Conservation (phyloP, 35 echinoderm and acorn worm genomes). For the Acanthaster planci region DNA sequence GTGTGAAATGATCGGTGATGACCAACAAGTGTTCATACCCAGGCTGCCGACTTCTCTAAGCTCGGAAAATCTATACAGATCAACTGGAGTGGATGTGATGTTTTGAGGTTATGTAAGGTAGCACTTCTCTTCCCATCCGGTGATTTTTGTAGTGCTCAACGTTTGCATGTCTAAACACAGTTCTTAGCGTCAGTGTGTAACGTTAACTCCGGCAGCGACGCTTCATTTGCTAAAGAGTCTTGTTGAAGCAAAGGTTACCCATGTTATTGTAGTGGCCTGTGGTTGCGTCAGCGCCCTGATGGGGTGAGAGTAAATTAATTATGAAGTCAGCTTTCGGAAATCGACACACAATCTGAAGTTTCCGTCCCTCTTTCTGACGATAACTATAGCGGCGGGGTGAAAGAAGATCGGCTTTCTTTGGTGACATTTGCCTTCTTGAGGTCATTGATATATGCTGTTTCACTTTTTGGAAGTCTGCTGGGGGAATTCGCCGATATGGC, state of each 20-base stretch:
- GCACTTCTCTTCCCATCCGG: neutral
- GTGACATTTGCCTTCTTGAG: too few species aligned
- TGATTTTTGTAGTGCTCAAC: constrained; percentile 2
- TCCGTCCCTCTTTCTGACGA: too few species aligned
- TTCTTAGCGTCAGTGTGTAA: constrained; percentile 38
- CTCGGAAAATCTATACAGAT: constrained; percentile 73
- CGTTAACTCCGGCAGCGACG: constrained; percentile 42
- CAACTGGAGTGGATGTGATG: constrained; percentile 46
- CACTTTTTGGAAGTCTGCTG: too few species aligned
- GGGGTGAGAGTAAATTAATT: too few species aligned
- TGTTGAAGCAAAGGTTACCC: constrained; percentile 60
- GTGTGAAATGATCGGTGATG: constrained; percentile 66
- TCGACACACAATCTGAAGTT: too few species aligned
- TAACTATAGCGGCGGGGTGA: too few species aligned
- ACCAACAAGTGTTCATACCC: constrained; percentile 69
- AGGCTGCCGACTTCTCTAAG: constrained; percentile 51
- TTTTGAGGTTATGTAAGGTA: constrained; percentile 22
- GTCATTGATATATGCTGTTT: too few species aligned
- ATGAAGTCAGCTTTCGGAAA: too few species aligned
- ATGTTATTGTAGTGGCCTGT: constrained; percentile 68
- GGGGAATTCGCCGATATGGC: too few species aligned
- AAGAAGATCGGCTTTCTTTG: too few species aligned
- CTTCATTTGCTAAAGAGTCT: constrained; percentile 19
- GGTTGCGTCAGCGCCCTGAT: too few species aligned
- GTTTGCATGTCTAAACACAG: neutral